phyloP scores from a whole-genome alignment of 1,140 invertebrate genomes.

The Drosophila nigromelanica region DNA sequence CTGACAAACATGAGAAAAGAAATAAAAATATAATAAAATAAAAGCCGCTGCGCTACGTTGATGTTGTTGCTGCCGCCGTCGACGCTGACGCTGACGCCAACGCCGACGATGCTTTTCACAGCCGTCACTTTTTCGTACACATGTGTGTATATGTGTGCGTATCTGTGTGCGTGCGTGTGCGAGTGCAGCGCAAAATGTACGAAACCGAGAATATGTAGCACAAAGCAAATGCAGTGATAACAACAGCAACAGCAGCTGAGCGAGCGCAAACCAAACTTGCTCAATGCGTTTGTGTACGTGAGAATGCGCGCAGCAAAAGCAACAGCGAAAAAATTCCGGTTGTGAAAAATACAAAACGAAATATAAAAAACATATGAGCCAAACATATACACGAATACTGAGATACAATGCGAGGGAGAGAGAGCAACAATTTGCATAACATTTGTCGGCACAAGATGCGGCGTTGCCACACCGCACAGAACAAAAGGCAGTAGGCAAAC shows the following conservation, averaged over 20 bases:
- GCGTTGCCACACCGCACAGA: constrained; percentile 56
- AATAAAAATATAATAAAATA: constrained; percentile 39
- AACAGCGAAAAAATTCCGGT: constrained; percentile 75
- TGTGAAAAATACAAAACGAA: constrained; percentile 51
- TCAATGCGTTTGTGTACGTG: constrained; percentile 60
- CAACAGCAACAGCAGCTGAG: constrained; percentile 66
- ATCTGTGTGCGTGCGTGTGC: neutral
- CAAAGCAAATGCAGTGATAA: constrained; percentile 77
- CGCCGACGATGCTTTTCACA: constrained; percentile 37
- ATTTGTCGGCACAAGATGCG: constrained; percentile 38
- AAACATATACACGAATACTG: constrained; percentile 21
- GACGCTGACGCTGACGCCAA: constrained; percentile 22
- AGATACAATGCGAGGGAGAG: constrained; percentile 29
- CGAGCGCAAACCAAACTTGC: constrained; percentile 25
- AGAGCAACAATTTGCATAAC: constrained; percentile 64
- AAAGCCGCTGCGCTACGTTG: constrained; percentile 26
- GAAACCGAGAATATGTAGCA: constrained; percentile 58
- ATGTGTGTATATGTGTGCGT: constrained; percentile 19
- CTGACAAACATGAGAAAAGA: constrained; percentile 51
- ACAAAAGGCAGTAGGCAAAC: constrained; percentile 29
- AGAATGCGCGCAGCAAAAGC: constrained; percentile 71
- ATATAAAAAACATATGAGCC: neutral
- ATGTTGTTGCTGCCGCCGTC: constrained; percentile 23
- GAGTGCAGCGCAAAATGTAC: constrained; percentile 58
- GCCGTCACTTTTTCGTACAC: constrained; percentile 41